Percentiles rank a stretch among this genome's conserved stretches.
Conservation (phyloP, 1,140 invertebrate species). For the Drosophila repleta region DNA sequence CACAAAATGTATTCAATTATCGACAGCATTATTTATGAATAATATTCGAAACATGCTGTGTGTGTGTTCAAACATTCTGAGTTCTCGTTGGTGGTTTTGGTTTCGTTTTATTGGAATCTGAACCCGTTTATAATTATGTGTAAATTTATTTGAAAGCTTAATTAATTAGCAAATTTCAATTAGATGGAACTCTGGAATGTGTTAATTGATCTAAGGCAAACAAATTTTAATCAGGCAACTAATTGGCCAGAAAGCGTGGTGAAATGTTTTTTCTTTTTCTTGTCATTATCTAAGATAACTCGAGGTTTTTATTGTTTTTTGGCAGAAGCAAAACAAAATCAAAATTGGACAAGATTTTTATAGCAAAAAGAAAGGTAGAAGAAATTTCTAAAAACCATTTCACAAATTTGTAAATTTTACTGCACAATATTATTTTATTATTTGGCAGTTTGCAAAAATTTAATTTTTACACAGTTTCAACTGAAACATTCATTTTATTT, state of each 20-base stretch:
- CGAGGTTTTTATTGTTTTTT: too few relatives aligned
- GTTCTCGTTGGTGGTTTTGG: slow-evolving; percentile 6
- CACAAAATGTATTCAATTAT: slow-evolving; percentile 53
- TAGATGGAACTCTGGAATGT: slow-evolving; percentile 17
- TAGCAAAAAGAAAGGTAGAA: too few relatives aligned
- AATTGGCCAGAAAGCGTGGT: neutral
- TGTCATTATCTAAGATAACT: too few relatives aligned
- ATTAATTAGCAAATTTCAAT: slow-evolving; percentile 61
- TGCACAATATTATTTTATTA: neutral
- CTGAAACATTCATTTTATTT: neutral
- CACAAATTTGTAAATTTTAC: too few relatives aligned
- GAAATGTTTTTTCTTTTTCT: too few relatives aligned
- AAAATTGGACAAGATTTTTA: too few relatives aligned
- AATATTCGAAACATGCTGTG: slow-evolving; percentile 54
- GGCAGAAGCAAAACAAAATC: too few relatives aligned
- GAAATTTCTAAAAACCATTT: too few relatives aligned
- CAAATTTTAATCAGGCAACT: neutral
- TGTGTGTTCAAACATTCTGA: slow-evolving; percentile 58
- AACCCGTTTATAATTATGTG: slow-evolving; percentile 78
- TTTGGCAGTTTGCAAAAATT: too few relatives aligned
- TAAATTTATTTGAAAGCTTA: slow-evolving; percentile 75
- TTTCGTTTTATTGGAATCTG: slow-evolving; percentile 14
- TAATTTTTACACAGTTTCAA: too few relatives aligned
- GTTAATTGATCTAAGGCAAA: slow-evolving; percentile 29
- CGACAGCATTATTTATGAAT: slow-evolving; percentile 38